Evolutionary conservation across 2,888 invertebrate species (phyloP).

Genomic region (Clivina fossor): DNA sequence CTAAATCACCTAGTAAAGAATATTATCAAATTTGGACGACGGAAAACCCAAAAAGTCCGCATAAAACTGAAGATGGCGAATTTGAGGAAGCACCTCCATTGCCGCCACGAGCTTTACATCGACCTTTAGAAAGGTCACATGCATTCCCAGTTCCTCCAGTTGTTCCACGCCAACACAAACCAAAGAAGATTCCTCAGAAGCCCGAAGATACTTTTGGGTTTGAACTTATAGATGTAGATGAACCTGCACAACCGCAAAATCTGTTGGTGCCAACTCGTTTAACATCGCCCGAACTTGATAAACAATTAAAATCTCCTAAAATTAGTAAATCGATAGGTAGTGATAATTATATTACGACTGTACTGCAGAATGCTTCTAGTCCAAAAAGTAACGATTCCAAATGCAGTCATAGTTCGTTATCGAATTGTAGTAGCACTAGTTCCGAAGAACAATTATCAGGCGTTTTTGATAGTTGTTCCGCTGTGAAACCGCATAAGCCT

Average conservation of each 20-base stretch:
- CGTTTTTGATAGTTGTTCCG: slow-evolving; percentile 30
- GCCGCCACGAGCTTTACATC: slow-evolving; percentile 72
- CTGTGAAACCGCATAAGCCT: slow-evolving; percentile 67
- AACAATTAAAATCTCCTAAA: slow-evolving; percentile 30
- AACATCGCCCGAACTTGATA: slow-evolving; percentile 9
- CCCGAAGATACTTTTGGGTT: slow-evolving; percentile 80
- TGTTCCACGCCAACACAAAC: slow-evolving; percentile 68
- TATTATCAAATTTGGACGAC: slow-evolving; percentile 72
- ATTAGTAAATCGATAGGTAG: slow-evolving; percentile 58
- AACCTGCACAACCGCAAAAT: slow-evolving; percentile 53
- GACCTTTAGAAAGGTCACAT: slow-evolving; percentile 72
- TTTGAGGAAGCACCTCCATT: slow-evolving; percentile 64
- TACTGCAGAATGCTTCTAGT: slow-evolving; percentile 48
- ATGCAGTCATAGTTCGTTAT: slow-evolving; percentile 49
- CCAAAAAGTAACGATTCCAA: slow-evolving; percentile 46
- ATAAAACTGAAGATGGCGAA: slow-evolving; percentile 39
- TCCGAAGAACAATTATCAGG: slow-evolving; percentile 21
- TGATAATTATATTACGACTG: slow-evolving; percentile 73
- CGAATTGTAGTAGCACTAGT: slow-evolving; percentile 36
- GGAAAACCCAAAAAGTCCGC: slow-evolving; percentile 55
- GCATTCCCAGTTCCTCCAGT: slow-evolving; percentile 61
- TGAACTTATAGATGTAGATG: slow-evolving; percentile 83
- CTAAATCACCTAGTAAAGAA: slow-evolving; percentile 62
- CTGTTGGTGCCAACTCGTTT: slow-evolving; percentile 40
- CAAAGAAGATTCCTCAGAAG: slow-evolving; percentile 63